Evolutionary conservation across 2,888 invertebrate species (phyloP).

Genomic region (Ernsta delagoae): DNA sequence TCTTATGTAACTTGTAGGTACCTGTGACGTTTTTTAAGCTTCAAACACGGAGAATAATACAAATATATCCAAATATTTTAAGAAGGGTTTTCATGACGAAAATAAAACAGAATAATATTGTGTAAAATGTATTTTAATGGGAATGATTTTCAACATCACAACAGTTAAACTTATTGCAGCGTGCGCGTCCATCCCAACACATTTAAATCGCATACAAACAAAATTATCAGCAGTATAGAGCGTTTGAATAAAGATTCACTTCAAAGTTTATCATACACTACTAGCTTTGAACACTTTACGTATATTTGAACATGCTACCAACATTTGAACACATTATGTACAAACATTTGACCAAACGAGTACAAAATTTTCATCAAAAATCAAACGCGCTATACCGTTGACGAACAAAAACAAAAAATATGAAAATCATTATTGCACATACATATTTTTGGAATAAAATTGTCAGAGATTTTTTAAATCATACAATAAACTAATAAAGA

Average conservation of each 20-base stretch:
- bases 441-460: conserved; percentile 38
- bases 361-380: conserved; percentile 1
- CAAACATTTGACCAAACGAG: conserved; percentile 11
- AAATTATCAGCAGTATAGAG: conserved; percentile 9
- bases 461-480: conserved; percentile 30
- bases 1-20: too few relatives aligned
- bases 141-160: conserved; percentile 76
- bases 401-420: conserved; percentile 23
- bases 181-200: conserved; percentile 57
- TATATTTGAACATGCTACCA: background rate
- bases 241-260: background rate
- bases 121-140: conserved; percentile 82
- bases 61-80: too few relatives aligned
- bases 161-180: conserved; percentile 58
- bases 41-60: too few relatives aligned
- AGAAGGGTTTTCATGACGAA: background rate
- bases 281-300: conserved; percentile 12
- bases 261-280: background rate
- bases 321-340: conserved; percentile 17
- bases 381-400: conserved; percentile 27
- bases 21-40: too few relatives aligned
- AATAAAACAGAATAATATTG: conserved; percentile 53
- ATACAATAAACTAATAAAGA: conserved; percentile 40
- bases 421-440: conserved; percentile 32
- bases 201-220: conserved; percentile 18